Conservation (phyloP, 92 coral and sea anemone genomes). For the Scolanthus callimorphus region DNA sequence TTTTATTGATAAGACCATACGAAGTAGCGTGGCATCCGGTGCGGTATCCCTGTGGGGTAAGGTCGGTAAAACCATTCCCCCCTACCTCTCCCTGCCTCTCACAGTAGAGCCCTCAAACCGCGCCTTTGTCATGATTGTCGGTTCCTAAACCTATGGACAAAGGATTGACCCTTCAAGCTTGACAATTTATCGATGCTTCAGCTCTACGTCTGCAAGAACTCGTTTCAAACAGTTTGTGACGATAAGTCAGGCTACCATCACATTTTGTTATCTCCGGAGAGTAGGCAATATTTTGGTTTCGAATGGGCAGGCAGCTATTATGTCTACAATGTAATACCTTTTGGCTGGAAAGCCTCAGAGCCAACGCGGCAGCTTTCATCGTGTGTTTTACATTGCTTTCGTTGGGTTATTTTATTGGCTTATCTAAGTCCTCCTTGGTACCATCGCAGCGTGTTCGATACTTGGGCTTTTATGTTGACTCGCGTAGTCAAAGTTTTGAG, state of each 20-base stretch:
- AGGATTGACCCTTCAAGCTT: background rate
- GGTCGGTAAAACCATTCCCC: background rate
- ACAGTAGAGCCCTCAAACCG: background rate
- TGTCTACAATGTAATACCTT: background rate
- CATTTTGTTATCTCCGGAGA: background rate
- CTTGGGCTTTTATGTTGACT: slow-evolving; percentile 2
- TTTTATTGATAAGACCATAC: background rate
- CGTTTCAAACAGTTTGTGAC: no score
- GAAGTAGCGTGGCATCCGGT: background rate
- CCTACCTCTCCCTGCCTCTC: background rate
- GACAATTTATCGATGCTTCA: no score
- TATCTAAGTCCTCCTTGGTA: background rate
- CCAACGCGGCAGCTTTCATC: background rate
- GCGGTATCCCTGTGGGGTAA: background rate
- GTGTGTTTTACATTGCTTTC: background rate
- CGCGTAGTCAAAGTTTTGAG: background rate
- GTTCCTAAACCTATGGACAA: background rate
- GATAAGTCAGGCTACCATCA: background rate
- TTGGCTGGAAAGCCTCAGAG: background rate
- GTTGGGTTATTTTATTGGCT: slow-evolving; percentile 3
- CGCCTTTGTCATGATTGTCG: background rate
- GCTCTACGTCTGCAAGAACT: no score
- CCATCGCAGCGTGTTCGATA: background rate
- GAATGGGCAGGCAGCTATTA: background rate
- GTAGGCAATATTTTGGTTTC: background rate